A percentile compares a stretch with the other conserved stretches of the same genome.
Evolutionary conservation across 2,888 invertebrate species (phyloP).

Genomic region (Pseudoips prasinana): DNA sequence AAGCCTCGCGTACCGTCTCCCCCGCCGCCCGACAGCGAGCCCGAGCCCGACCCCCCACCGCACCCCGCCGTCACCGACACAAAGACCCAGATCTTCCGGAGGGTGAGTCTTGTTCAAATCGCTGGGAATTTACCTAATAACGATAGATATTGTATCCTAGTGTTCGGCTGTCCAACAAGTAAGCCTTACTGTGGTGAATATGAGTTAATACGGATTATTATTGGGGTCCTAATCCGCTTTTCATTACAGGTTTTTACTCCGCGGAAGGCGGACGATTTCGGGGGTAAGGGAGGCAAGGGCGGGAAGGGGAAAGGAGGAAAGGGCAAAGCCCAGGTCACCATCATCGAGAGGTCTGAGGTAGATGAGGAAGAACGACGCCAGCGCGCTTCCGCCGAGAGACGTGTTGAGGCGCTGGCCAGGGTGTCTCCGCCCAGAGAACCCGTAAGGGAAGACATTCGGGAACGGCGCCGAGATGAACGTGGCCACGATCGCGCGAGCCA

Average conservation of each 20-base stretch:
- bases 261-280: slow-evolving; percentile 85
- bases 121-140: too few species aligned
- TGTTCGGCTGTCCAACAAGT: too few species aligned
- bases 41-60: slow-evolving; percentile 38
- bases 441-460: not conserved
- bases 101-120: slow-evolving; percentile 54
- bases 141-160: too few species aligned
- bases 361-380: slow-evolving; percentile 70
- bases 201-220: too few species aligned
- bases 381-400: slow-evolving; percentile 45
- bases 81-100: slow-evolving; percentile 70
- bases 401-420: slow-evolving; percentile 63
- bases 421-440: slow-evolving; percentile 47
- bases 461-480: slow-evolving; percentile 28
- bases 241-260: slow-evolving; percentile 68
- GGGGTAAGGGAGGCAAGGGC: slow-evolving; percentile 87
- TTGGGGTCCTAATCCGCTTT: not conserved
- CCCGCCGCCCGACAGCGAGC: slow-evolving; percentile 21
- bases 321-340: slow-evolving; percentile 87
- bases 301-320: slow-evolving; percentile 88
- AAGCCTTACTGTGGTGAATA: too few species aligned
- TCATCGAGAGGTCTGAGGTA: slow-evolving; percentile 81
- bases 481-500: slow-evolving; percentile 48
- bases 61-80: slow-evolving; percentile 49
- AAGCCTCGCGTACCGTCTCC: slow-evolving; percentile 44